phyloP scores from a whole-genome alignment of 1,140 invertebrate species.

The Amphibalanus amphitrite region DNA sequence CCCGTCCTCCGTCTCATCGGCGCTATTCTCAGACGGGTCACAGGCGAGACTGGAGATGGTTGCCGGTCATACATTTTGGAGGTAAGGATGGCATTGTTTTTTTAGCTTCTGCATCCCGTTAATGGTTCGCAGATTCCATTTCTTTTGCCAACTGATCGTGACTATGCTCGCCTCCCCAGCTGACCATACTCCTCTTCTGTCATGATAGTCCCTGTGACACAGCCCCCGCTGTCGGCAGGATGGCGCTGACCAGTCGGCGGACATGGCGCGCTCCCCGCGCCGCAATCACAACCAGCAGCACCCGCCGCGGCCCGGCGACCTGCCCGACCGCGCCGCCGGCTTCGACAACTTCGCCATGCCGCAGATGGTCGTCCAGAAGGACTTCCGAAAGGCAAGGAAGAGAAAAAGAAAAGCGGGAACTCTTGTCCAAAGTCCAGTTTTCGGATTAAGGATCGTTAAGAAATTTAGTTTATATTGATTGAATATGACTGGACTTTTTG shows the following conservation, averaged over 20 bases:
- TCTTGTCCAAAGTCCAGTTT: neutral
- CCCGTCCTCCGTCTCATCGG: too few species aligned
- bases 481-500: neutral
- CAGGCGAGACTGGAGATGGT: too few species aligned
- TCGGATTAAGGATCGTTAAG: neutral
- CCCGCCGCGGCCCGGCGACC: neutral
- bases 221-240: neutral
- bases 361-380: constrained; percentile 72
- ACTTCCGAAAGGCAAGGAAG: constrained; percentile 65
- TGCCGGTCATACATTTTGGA: too few species aligned
- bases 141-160: too few species aligned
- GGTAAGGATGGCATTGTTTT: too few species aligned
- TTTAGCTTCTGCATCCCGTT: too few species aligned
- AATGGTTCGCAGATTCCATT: too few species aligned
- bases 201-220: too few species aligned
- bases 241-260: neutral
- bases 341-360: neutral
- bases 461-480: neutral
- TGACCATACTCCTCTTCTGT: too few species aligned
- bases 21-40: too few species aligned
- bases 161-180: too few species aligned
- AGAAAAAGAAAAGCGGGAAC: too few species aligned
- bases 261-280: neutral
- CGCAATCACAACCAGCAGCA: neutral
- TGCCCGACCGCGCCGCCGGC: neutral